Conservation (phyloP, 2,888 invertebrate genomes). For the Monoplex corrugatus region DNA sequence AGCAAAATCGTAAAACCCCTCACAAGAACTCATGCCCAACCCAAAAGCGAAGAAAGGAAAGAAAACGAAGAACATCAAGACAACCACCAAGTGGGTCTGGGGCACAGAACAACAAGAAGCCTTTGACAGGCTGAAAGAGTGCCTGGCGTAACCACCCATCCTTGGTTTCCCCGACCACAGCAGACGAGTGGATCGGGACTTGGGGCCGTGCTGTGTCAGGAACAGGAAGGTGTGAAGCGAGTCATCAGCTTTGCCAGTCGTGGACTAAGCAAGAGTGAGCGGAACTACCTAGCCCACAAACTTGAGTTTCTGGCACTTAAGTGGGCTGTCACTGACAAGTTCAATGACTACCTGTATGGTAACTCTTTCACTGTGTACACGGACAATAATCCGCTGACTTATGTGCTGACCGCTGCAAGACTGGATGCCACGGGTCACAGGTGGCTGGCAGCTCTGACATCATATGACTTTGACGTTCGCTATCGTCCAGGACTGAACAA, state of each 20-base stretch:
- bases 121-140: slow-evolving; percentile 36
- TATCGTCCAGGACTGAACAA: neutral
- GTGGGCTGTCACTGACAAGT: slow-evolving; percentile 57
- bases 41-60: neutral
- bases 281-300: slow-evolving; percentile 56
- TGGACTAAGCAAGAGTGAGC: slow-evolving; percentile 52
- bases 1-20: slow-evolving; percentile 37
- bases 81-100: slow-evolving; percentile 24
- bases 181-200: slow-evolving; percentile 47
- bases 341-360: slow-evolving; percentile 38
- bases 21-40: neutral
- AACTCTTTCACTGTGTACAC: slow-evolving; percentile 14
- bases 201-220: slow-evolving; percentile 58
- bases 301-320: slow-evolving; percentile 57
- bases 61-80: neutral
- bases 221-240: slow-evolving; percentile 38
- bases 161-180: slow-evolving; percentile 46
- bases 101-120: slow-evolving; percentile 21
- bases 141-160: neutral
- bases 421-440: slow-evolving; percentile 34
- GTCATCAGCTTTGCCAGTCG: slow-evolving; percentile 56
- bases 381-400: slow-evolving; percentile 43
- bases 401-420: slow-evolving; percentile 33
- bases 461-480: slow-evolving; percentile 19
- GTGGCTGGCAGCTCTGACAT: slow-evolving; percentile 23